Conservation (phyloP, 2,797 vertebrate species). For the Botia almorhae region DNA sequence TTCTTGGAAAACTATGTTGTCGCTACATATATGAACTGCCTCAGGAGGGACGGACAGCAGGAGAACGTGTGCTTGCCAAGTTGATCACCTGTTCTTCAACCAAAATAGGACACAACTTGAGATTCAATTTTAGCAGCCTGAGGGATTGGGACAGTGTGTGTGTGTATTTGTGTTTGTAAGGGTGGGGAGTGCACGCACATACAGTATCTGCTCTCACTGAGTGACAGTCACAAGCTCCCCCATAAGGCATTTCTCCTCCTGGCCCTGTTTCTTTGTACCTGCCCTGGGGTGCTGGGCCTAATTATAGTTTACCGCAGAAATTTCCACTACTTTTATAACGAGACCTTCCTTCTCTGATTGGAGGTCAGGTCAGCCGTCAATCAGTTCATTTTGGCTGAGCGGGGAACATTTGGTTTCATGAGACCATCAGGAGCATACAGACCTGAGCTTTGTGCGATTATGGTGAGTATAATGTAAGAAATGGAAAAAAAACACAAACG, state of each 20-base stretch:
- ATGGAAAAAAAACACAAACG: background rate
- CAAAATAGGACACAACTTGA: constrained; percentile 79
- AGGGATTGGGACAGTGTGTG: constrained; percentile 57
- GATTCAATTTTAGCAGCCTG: constrained; percentile 78
- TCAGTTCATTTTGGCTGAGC: constrained; percentile 29
- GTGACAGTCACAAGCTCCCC: constrained; percentile 68
- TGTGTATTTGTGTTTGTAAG: no score
- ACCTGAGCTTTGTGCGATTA: background rate
- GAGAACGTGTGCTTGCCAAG: constrained; percentile 64
- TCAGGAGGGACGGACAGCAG: constrained; percentile 52
- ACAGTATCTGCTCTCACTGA: constrained; percentile 67
- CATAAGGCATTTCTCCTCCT: constrained; percentile 35
- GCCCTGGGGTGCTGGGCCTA: constrained; percentile 51
- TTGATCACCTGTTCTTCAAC: constrained; percentile 76
- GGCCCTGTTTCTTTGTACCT: constrained; percentile 71
- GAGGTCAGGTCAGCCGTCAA: constrained; percentile 50
- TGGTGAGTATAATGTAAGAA: background rate
- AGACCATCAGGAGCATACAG: background rate
- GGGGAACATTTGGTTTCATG: constrained; percentile 19
- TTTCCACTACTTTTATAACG: constrained; percentile 36
- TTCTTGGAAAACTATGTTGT: constrained; percentile 72
- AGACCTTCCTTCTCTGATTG: constrained; percentile 45
- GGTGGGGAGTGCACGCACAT: constrained; percentile 11
- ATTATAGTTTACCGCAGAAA: constrained; percentile 44
- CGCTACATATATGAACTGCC: constrained; percentile 68